phyloP scores from a whole-genome alignment of 2,113 vertebrate genomes.

The Neoarius graeffei region DNA sequence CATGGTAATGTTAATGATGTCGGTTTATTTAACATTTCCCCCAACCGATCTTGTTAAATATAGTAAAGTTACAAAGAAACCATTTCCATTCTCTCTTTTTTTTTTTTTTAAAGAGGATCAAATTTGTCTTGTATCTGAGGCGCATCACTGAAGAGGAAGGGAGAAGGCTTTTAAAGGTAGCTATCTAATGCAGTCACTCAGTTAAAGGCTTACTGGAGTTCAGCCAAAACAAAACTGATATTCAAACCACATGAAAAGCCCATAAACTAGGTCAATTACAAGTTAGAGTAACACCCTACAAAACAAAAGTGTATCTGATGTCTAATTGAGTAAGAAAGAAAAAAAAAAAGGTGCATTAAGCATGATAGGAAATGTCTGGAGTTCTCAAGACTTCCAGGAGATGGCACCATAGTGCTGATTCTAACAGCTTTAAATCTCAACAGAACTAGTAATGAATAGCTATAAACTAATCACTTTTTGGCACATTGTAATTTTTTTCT shows the following conservation, averaged over 20 bases:
- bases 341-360: constrained; percentile 58
- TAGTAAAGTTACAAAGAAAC: constrained; percentile 63
- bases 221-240: constrained; percentile 65
- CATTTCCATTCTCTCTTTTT: constrained; percentile 33
- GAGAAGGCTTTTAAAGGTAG: constrained; percentile 18
- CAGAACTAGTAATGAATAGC: constrained; percentile 71
- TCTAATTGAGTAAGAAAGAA: constrained; percentile 46
- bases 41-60: constrained; percentile 52
- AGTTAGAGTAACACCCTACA: constrained; percentile 61
- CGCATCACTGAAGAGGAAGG: constrained; percentile 32
- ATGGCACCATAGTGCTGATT: constrained; percentile 80
- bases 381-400: constrained; percentile 81
- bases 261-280: constrained; percentile 58
- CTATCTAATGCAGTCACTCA: constrained; percentile 48
- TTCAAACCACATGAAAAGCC: constrained; percentile 63
- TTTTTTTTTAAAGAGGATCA: constrained; percentile 43
- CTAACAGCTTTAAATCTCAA: constrained; percentile 73
- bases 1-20: constrained; percentile 67
- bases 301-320: constrained; percentile 68
- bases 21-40: constrained; percentile 59
- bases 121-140: constrained; percentile 52
- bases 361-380: constrained; percentile 69
- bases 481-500: constrained; percentile 73
- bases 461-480: constrained; percentile 75
- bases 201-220: constrained; percentile 60